Evolutionary conservation across 2,113 vertebrate species (phyloP).

Genomic region (Chaetura pelagica): DNA sequence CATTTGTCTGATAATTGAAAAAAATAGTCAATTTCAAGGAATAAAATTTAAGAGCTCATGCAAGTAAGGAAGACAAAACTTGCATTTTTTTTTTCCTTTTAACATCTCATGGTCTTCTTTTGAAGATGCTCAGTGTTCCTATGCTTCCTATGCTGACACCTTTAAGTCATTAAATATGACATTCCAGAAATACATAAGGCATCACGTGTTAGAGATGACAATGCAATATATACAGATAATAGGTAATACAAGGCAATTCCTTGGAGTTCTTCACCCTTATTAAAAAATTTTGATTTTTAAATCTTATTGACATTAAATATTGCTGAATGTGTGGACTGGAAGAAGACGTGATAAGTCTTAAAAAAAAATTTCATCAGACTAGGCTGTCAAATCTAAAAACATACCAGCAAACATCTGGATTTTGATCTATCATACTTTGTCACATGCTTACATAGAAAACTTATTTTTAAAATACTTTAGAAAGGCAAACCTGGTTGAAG

Average conservation of each 20-base stretch:
- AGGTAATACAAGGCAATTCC: neutral
- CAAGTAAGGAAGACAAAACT: neutral
- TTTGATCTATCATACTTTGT: neutral
- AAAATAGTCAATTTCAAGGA: neutral
- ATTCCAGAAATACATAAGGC: neutral
- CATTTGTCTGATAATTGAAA: neutral
- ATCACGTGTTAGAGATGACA: neutral
- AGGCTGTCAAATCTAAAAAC: neutral
- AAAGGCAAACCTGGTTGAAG: neutral
- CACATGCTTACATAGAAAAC: neutral
- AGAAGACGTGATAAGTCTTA: neutral
- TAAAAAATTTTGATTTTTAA: neutral
- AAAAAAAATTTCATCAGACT: neutral
- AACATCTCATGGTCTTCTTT: neutral
- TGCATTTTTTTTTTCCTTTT: neutral
- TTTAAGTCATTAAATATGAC: neutral
- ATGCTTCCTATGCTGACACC: neutral
- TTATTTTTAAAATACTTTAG: neutral
- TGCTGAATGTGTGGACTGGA: accelerated
- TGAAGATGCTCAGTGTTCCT: neutral
- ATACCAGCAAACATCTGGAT: neutral
- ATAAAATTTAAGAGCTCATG: neutral
- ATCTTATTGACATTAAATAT: neutral
- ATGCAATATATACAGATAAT: neutral
- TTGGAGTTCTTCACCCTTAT: neutral